Evolutionary conservation across 2,888 invertebrate genomes (phyloP).

Genomic region (Cephonodes hylas): DNA sequence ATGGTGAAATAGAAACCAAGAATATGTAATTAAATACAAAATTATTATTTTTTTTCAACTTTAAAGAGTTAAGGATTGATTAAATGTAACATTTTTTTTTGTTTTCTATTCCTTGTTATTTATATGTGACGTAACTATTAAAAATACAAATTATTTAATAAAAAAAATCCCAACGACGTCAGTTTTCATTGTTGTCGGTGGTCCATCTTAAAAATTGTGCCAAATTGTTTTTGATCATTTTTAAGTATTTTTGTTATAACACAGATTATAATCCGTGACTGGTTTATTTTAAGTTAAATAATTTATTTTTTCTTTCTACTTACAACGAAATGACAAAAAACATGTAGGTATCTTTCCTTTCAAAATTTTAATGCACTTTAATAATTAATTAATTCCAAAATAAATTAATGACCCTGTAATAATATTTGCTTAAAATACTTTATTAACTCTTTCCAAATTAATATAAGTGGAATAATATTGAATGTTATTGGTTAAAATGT

Average conservation of each 20-base stretch:
- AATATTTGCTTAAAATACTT: neutral
- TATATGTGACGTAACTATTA: no score
- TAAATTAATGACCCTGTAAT: neutral
- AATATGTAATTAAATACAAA: no score
- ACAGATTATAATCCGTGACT: neutral
- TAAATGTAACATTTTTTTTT: no score
- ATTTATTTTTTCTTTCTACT: neutral
- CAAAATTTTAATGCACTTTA: neutral
- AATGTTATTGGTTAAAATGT: neutral
- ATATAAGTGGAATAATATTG: neutral
- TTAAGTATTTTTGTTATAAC: constrained; percentile 15
- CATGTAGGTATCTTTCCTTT: neutral
- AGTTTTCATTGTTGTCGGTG: no score
- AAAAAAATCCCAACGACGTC: no score
- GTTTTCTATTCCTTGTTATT: no score
- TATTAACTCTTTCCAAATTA: neutral
- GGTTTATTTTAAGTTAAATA: neutral
- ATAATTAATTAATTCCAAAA: neutral
- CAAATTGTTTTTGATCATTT: constrained; percentile 34
- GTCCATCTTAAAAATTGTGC: constrained; percentile 26
- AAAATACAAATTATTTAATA: no score
- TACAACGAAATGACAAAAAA: neutral
- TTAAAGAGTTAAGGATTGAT: no score
- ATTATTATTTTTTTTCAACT: no score
- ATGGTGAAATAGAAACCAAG: neutral